phyloP scores from a whole-genome alignment of 1,140 invertebrate genomes.

The Steinernema feltiae region DNA sequence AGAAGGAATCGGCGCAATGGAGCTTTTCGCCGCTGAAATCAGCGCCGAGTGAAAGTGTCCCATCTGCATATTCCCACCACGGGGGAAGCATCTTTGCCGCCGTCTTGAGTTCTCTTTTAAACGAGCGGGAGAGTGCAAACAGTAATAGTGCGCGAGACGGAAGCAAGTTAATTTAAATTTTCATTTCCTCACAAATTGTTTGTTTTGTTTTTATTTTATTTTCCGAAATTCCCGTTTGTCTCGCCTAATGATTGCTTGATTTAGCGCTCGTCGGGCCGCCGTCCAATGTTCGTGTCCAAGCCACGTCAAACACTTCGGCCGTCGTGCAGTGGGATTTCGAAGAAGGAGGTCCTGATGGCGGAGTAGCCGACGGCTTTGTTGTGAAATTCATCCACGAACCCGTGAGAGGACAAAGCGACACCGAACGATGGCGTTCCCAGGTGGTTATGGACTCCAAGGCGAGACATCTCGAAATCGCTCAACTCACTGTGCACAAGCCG shows the following conservation, averaged over 20 bases:
- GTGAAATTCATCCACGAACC: slow-evolving; percentile 57
- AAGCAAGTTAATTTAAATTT: background rate
- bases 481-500: slow-evolving; percentile 45
- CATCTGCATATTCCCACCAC: background rate
- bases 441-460: slow-evolving; percentile 30
- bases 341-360: slow-evolving; percentile 34
- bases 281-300: slow-evolving; percentile 52
- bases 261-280: slow-evolving; percentile 55
- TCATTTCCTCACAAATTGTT: no score
- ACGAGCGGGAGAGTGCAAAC: slow-evolving; percentile 1
- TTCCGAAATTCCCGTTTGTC: background rate
- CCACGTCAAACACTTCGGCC: slow-evolving; percentile 51
- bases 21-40: slow-evolving; percentile 12
- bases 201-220: background rate
- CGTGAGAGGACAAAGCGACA: slow-evolving; percentile 18
- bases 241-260: slow-evolving; percentile 22
- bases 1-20: background rate
- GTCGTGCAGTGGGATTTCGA: slow-evolving; percentile 58
- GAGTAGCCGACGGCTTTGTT: slow-evolving; percentile 50
- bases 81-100: slow-evolving; percentile 15
- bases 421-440: slow-evolving; percentile 25
- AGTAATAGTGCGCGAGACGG: background rate
- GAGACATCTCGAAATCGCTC: slow-evolving; percentile 43
- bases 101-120: slow-evolving; percentile 23
- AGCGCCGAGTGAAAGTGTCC: slow-evolving; percentile 9